Evolutionary conservation across 1,140 invertebrate genomes (phyloP).

Genomic region (Chymomyza costata): DNA sequence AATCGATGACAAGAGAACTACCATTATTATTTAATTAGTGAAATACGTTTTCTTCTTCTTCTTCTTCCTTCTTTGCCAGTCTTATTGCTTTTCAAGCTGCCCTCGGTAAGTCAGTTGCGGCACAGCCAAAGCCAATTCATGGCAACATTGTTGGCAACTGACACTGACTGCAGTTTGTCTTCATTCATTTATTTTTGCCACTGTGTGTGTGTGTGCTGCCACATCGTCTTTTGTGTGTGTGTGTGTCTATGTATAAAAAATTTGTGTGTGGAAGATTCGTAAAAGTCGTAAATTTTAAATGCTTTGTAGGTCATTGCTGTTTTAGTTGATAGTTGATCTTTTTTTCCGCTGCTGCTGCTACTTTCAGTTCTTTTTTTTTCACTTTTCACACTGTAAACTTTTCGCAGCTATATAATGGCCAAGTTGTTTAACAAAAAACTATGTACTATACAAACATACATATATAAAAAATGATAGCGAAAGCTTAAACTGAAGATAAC

Average conservation of each 20-base stretch:
- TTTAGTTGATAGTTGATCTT: too few species aligned
- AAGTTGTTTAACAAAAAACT: too few species aligned
- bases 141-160: not conserved
- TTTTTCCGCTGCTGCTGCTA: constrained; percentile 4
- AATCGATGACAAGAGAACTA: not conserved
- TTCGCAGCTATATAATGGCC: too few species aligned
- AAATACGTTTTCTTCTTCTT: too few species aligned
- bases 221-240: too few species aligned
- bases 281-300: constrained; percentile 64
- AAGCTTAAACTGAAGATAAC: too few species aligned
- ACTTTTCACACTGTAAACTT: too few species aligned
- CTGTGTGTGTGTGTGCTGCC: too few species aligned
- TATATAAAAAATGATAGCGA: too few species aligned
- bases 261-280: constrained; percentile 13
- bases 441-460: too few species aligned
- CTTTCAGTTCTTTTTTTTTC: not conserved
- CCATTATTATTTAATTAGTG: too few species aligned
- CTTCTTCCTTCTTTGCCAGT: not conserved
- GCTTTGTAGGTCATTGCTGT: constrained; percentile 66
- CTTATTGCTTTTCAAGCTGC: constrained; percentile 7
- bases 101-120: not conserved
- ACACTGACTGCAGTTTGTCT: constrained; percentile 52
- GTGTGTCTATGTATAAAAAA: too few species aligned
- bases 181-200: constrained; percentile 45
- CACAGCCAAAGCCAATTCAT: constrained; percentile 1